Conservation (phyloP, 2,888 invertebrate genomes). For the Apamea epomidion region DNA sequence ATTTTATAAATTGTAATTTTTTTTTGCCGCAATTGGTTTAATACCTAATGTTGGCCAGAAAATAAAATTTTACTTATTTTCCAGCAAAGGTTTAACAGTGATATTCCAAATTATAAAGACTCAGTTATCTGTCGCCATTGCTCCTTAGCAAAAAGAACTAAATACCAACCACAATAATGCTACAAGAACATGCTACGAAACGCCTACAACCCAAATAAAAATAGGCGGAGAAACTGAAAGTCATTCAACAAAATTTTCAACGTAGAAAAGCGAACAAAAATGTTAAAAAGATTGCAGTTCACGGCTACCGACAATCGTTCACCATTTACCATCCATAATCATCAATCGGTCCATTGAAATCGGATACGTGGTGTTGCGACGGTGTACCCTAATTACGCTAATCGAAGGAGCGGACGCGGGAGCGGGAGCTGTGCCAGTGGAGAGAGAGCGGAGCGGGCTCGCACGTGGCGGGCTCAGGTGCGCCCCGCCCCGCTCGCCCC, state of each 20-base stretch:
- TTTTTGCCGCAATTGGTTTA: not conserved
- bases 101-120: not conserved
- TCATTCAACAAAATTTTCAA: slow-evolving; percentile 56
- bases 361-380: slow-evolving; percentile 78
- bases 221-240: slow-evolving; percentile 10
- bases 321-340: slow-evolving; percentile 78
- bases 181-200: not conserved
- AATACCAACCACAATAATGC: not conserved
- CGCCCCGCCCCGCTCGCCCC: slow-evolving; percentile 86
- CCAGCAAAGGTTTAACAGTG: not conserved
- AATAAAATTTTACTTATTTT: not conserved
- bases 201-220: slow-evolving; percentile 14
- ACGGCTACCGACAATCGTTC: slow-evolving; percentile 75
- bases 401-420: slow-evolving; percentile 70
- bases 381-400: slow-evolving; percentile 80
- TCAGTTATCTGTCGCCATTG: not conserved
- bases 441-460: slow-evolving; percentile 75
- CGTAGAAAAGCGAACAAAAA: slow-evolving; percentile 65
- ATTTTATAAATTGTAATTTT: too few relatives aligned
- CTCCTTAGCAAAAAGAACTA: not conserved
- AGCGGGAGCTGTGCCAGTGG: slow-evolving; percentile 70
- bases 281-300: slow-evolving; percentile 69
- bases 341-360: slow-evolving; percentile 84
- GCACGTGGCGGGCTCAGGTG: slow-evolving; percentile 87
- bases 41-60: too few relatives aligned